These are phyloP conservation scores for Chymomyza fuscimana DNA, from an alignment of 2,888 invertebrate species.

Conservation along the genomic window DNA sequence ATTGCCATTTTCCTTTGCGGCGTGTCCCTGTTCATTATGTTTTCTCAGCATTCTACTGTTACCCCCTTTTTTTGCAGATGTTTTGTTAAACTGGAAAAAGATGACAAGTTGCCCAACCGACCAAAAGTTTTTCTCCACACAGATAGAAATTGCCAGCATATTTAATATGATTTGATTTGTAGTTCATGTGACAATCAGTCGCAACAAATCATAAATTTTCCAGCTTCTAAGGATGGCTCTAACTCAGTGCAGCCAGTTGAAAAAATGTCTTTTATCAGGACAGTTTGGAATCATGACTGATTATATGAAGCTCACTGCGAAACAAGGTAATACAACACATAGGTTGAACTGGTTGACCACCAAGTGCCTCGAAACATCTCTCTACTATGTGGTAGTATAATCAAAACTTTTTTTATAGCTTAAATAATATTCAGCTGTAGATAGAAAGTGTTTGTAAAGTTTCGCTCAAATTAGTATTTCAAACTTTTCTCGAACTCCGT, in stretches of 20 bases:
- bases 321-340: too few relatives aligned
- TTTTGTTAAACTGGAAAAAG: background rate
- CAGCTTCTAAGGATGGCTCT: background rate
- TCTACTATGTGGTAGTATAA: too few relatives aligned
- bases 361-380: too few relatives aligned
- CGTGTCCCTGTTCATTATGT: conserved; percentile 37
- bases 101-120: background rate
- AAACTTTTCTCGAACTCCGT: too few relatives aligned
- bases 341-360: too few relatives aligned
- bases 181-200: conserved; percentile 17
- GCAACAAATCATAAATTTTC: conserved; percentile 32
- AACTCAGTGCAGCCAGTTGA: background rate
- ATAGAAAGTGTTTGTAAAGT: too few relatives aligned
- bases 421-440: too few relatives aligned
- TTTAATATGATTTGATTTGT: conserved; percentile 11
- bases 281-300: background rate
- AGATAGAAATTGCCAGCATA: background rate
- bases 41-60: conserved; percentile 6
- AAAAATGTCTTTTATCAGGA: background rate
- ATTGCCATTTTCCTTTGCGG: conserved; percentile 13
- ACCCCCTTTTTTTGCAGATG: background rate
- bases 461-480: too few relatives aligned
- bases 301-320: too few relatives aligned
- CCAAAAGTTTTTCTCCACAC: background rate
- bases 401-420: too few relatives aligned